Evolutionary conservation across 2,113 vertebrate species (phyloP).

Genomic region (cat (Felis catus)): F.catus_Fca126_mat1.0 CM031418.1:139964001-139964500

Average conservation of each 20-base stretch:
- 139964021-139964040: rapidly evolving
- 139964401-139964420: rapidly evolving
- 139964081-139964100: rapidly evolving
- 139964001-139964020: too few species aligned
- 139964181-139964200: rapidly evolving
- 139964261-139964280: neutral
- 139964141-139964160: rapidly evolving
- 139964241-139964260: neutral
- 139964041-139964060: neutral
- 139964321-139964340: constrained; percentile 62
- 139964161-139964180: rapidly evolving
- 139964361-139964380: neutral
- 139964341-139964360: neutral
- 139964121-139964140: too few species aligned
- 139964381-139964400: rapidly evolving
- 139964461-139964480: rapidly evolving
- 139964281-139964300: constrained; percentile 53
- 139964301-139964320: constrained; percentile 68
- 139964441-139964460: rapidly evolving
- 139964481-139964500: rapidly evolving
- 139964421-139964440: rapidly evolving
- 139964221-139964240: neutral
- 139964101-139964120: rapidly evolving
- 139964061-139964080: rapidly evolving
- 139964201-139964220: neutral